These are phyloP conservation scores for Maniola hyperantus DNA, from an alignment of 2,888 invertebrate species.

Conservation along the genomic window DNA sequence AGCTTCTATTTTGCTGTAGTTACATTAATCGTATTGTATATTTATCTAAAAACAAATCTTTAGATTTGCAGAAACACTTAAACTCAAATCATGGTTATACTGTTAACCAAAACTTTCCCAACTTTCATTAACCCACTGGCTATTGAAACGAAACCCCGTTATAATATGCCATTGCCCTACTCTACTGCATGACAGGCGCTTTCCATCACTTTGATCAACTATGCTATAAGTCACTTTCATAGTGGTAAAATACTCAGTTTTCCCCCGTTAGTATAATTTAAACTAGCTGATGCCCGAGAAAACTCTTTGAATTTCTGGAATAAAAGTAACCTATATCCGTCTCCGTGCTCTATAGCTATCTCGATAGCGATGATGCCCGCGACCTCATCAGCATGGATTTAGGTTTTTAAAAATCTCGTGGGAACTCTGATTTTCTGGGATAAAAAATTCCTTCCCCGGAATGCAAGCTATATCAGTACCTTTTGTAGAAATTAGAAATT, in stretches of 20 bases:
- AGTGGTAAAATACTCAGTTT: neutral
- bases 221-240: slow-evolving; percentile 10
- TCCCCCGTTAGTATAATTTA: neutral
- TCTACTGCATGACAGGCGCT: slow-evolving; percentile 61
- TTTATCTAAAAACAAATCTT: slow-evolving; percentile 1
- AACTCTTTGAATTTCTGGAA: no score
- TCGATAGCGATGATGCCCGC: no score
- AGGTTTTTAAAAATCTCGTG: no score
- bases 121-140: slow-evolving; percentile 69
- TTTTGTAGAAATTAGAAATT: no score
- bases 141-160: slow-evolving; percentile 68
- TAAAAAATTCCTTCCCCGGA: no score
- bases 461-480: no score
- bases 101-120: slow-evolving; percentile 61
- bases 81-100: slow-evolving; percentile 19
- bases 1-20: neutral
- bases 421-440: no score
- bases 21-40: neutral
- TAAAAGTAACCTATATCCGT: no score
- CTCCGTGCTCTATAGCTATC: no score
- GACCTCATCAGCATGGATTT: no score
- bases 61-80: slow-evolving; percentile 8
- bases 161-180: slow-evolving; percentile 63
- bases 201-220: slow-evolving; percentile 42
- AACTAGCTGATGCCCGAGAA: no score